These are phyloP conservation scores for Xestia c-nigrum DNA, from an alignment of 2,888 invertebrate species.

Conservation along the genomic window DNA sequence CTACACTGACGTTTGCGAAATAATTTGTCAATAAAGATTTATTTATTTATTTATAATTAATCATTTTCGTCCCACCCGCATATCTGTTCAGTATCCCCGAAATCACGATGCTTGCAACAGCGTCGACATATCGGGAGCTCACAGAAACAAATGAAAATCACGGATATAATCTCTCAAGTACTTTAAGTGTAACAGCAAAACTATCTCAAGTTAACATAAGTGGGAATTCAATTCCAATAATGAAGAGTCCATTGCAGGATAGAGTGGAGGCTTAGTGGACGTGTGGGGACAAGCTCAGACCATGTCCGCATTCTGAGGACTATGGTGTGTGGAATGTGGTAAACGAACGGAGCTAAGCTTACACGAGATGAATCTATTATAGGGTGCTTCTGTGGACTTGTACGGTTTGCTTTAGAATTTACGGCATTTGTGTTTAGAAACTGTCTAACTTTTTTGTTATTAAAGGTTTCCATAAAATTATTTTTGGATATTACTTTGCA, in stretches of 20 bases:
- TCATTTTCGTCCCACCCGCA: too few relatives aligned
- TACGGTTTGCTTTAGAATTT: background rate
- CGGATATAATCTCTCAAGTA: too few relatives aligned
- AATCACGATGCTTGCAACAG: too few relatives aligned
- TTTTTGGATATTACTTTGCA: background rate
- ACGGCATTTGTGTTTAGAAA: background rate
- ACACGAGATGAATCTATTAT: constrained; percentile 42
- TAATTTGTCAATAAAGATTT: too few relatives aligned
- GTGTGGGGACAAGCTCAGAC: constrained; percentile 9
- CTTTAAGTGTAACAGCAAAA: background rate
- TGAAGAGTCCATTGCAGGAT: constrained; percentile 14
- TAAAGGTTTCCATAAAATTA: background rate
- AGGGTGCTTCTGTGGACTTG: constrained; percentile 1
- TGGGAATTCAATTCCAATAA: constrained; percentile 21
- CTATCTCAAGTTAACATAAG: background rate
- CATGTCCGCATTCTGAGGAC: constrained; percentile 31
- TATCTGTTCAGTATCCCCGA: too few relatives aligned
- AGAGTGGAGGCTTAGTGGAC: background rate
- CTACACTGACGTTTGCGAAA: too few relatives aligned
- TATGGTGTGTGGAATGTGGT: constrained; percentile 37
- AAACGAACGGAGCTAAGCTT: constrained; percentile 25
- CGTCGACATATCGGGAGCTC: too few relatives aligned
- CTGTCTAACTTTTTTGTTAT: too few relatives aligned
- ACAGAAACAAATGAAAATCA: too few relatives aligned
- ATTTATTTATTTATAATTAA: too few relatives aligned